Base-by-base conservation (phyloP, 2,113 vertebrate species). In the Anoura caudifer region DNA sequence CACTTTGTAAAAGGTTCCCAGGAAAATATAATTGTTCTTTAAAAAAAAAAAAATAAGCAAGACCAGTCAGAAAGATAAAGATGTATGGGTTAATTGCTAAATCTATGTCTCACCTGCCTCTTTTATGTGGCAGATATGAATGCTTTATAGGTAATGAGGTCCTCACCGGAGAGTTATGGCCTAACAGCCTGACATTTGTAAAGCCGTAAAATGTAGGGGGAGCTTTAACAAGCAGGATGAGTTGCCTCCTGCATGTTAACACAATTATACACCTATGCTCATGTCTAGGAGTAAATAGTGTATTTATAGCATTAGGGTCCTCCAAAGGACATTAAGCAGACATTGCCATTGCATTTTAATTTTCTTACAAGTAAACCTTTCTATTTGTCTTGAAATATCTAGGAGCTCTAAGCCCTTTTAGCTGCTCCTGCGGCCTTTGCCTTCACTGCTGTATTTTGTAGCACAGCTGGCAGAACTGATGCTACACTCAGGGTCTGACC, bases 111-210 rank as follows among this genome's bases (percentile, higher is more conserved):
- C 81, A 97, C 95, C 87, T 97, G 90, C 97, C 96, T 92, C 87
- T 97, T 97, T 97, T 97, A 97, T 95, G 91, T 95, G 96, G 94
- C 97, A 94, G 83, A 88, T 96, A 97, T 79, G 93, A 97, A 97
- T 96, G 91, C 59, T 97, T 97, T 94, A 96, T 95, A 96, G 96
- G 91, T 97, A 97, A 96, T 41, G 84, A 97, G 97, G 91, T 97
- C 96, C 97, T 98, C 95, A 92, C 80, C 96, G 87, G 82, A 96
- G 95, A 97, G 83, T 96, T 97, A 97, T 82, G 72, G 87, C 90
- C 83, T 96, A 92, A 70, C 43, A 50, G 89, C 86, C 91, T 98
- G 97, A 97, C 97, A 97, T 98, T 97, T 97, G 97, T 95, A 97
- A 97, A 97, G 93, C 90, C 97, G 61, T 97, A 97, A 98, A 98